These are phyloP conservation scores for Lycorma delicatula DNA, from an alignment of 1,140 invertebrate species.

Conservation along the genomic window DNA sequence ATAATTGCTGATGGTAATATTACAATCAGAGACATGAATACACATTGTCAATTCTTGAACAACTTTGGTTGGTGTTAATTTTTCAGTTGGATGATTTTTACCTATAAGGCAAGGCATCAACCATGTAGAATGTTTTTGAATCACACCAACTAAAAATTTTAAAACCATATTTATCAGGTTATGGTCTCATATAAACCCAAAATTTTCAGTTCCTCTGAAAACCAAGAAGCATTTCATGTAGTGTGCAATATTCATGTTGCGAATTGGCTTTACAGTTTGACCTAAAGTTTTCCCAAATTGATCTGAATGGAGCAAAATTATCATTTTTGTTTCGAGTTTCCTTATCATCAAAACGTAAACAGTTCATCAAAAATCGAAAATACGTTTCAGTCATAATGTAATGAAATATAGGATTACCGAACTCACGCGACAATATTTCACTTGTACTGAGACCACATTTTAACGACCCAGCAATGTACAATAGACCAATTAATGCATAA, in stretches of 20 bases:
- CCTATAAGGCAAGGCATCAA: conserved; percentile 29
- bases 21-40: conserved; percentile 33
- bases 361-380: too few species aligned
- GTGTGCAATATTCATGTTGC: conserved; percentile 19
- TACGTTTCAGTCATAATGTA: too few species aligned
- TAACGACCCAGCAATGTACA: too few species aligned
- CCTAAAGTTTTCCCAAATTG: conserved; percentile 20
- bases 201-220: conserved; percentile 32
- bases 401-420: too few species aligned
- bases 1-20: conserved; percentile 38
- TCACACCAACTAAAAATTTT: conserved; percentile 22
- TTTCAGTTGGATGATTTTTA: conserved; percentile 28
- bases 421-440: too few species aligned
- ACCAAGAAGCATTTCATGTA: conserved; percentile 25
- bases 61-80: conserved; percentile 33
- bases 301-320: conserved; percentile 19
- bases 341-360: too few species aligned
- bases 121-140: conserved; percentile 17
- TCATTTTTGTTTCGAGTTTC: conserved; percentile 11
- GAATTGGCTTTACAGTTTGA: conserved; percentile 15
- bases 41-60: conserved; percentile 30
- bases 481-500: too few species aligned
- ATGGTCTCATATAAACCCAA: conserved; percentile 33
- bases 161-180: conserved; percentile 26
- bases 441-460: too few species aligned